Conservation (phyloP, 2,113 vertebrate genomes). For the Ophthalmolycus amberensis region DNA sequence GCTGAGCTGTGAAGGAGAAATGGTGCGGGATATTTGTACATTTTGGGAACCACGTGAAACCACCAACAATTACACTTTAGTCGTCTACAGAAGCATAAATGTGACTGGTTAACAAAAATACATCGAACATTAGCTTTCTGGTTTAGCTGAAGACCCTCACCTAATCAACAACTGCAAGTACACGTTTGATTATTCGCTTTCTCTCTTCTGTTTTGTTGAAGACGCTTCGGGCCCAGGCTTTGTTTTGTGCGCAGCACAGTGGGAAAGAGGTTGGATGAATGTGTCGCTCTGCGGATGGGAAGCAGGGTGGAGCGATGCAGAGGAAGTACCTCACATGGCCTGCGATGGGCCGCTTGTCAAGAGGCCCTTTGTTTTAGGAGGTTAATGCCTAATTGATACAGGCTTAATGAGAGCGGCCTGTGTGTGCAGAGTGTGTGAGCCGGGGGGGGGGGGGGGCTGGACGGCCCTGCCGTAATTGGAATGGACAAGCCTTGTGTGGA, state of each 20-base stretch:
- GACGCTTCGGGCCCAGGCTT: conserved; percentile 31
- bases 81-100: neutral
- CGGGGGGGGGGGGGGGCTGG: neutral
- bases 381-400: conserved; percentile 83
- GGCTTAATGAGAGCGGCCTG: conserved; percentile 80
- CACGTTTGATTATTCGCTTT: conserved; percentile 28
- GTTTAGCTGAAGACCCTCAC: neutral
- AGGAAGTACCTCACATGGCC: conserved; percentile 80
- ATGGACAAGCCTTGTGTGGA: conserved; percentile 82
- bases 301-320: conserved; percentile 68
- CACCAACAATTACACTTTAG: no score
- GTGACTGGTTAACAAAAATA: neutral
- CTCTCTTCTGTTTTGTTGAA: conserved; percentile 23
- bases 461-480: conserved; percentile 77
- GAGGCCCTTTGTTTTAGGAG: conserved; percentile 80
- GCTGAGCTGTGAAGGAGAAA: neutral
- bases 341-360: conserved; percentile 66
- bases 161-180: conserved; percentile 11
- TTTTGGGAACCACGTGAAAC: neutral
- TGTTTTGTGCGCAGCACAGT: conserved; percentile 50
- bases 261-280: conserved; percentile 58
- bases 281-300: conserved; percentile 70
- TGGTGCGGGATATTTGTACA: neutral
- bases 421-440: conserved; percentile 70
- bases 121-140: neutral